These are phyloP conservation scores for Trachymyrmex cornetzi DNA, from an alignment of 1,140 invertebrate species.

Conservation along the genomic window DNA sequence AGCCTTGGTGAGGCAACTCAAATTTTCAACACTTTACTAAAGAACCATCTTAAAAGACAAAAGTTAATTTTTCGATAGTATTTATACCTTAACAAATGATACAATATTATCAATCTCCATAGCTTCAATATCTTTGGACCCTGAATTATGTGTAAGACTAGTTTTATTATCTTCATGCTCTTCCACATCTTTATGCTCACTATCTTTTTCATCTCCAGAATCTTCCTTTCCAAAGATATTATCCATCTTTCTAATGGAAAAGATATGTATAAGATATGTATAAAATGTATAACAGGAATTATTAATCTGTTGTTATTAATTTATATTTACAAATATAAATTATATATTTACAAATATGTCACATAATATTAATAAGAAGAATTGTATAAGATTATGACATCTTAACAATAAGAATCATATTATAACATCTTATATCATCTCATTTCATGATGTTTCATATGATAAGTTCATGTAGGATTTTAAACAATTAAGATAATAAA, in stretches of 20 bases:
- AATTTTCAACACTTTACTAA: too few species aligned
- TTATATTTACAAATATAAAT: too few species aligned
- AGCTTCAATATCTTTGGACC: slow-evolving; percentile 63
- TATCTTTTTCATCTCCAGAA: slow-evolving; percentile 79
- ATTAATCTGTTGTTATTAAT: background rate
- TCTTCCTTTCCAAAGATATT: slow-evolving; percentile 82
- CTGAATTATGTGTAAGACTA: slow-evolving; percentile 56
- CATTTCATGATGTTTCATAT: too few species aligned
- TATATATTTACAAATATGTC: too few species aligned
- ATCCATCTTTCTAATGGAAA: slow-evolving; percentile 68
- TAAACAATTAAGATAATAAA: too few species aligned
- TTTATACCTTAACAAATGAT: slow-evolving; percentile 72
- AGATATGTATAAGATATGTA: background rate
- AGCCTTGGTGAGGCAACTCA: too few species aligned
- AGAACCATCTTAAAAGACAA: background rate
- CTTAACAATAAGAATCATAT: too few species aligned
- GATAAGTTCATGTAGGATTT: too few species aligned
- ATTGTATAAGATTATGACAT: too few species aligned
- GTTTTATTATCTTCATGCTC: slow-evolving; percentile 61
- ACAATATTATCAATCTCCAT: slow-evolving; percentile 67
- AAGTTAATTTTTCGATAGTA: background rate
- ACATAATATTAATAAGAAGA: too few species aligned
- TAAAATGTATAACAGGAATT: background rate
- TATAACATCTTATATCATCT: too few species aligned
- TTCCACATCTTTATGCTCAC: slow-evolving; percentile 67